Evolutionary conservation across 2,888 invertebrate species (phyloP).

Genomic region (Erebia aethiops): DNA sequence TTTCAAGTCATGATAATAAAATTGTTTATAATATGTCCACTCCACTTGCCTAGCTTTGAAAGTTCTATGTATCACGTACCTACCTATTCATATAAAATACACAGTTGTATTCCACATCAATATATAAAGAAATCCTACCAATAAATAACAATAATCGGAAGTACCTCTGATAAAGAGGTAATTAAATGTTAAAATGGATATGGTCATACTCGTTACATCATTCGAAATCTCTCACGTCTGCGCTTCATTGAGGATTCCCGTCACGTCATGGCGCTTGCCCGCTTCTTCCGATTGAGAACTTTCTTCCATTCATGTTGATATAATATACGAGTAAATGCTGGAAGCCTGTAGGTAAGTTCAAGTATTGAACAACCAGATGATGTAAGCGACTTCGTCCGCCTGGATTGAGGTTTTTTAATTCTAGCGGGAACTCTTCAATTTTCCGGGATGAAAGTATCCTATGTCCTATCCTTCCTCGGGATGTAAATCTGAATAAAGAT

Average conservation of each 20-base stretch:
- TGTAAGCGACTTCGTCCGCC: too few species aligned
- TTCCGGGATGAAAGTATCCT: too few species aligned
- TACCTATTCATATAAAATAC: conserved; percentile 6
- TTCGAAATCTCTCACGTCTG: conserved; percentile 43
- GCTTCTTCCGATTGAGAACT: conserved; percentile 44
- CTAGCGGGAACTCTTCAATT: too few species aligned
- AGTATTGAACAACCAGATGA: background rate
- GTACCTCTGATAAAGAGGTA: conserved; percentile 29
- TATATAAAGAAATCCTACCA: conserved; percentile 15
- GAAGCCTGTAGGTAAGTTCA: background rate
- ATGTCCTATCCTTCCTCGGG: too few species aligned
- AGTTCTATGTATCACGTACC: background rate
- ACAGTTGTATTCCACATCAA: conserved; percentile 8
- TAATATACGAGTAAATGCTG: conserved; percentile 22
- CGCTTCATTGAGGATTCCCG: conserved; percentile 33
- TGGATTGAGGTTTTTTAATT: background rate
- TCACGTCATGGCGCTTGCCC: conserved; percentile 41
- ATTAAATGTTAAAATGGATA: conserved; percentile 34
- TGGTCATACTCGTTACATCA: conserved; percentile 36
- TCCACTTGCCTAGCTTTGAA: too few species aligned
- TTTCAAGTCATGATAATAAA: too few species aligned
- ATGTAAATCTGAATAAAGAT: too few species aligned
- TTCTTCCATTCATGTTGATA: conserved; percentile 37
- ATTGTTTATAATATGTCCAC: too few species aligned
- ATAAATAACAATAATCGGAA: conserved; percentile 34